Evolutionary conservation across 2,113 vertebrate species (phyloP), one percentile per base, ranked within the genome.

Genomic region (Passerina amoena): DNA sequence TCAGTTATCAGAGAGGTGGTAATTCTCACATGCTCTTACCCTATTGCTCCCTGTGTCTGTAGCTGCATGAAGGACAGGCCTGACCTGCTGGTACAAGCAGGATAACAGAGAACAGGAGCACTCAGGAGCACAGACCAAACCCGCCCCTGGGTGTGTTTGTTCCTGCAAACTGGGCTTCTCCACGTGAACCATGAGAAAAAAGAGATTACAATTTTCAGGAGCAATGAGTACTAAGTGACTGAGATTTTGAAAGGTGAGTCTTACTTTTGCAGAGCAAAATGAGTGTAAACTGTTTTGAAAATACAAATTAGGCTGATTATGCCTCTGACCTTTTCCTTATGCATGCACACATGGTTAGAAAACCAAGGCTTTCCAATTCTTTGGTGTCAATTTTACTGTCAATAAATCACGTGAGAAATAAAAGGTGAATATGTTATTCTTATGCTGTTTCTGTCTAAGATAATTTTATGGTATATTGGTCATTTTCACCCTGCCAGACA

Each of bases 141-240:
- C 21, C 4, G 0, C 6, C 48, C 63, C 6, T 3, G 8, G 35
- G 15, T 18, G 3, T 30, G 11, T 6, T 70, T 0, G 0, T 37
- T 22, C 18, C 24, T 61, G 14, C 31, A 69, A 40, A 31, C 20
- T 20, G 44, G 42, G 23, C 60, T 63, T 63, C 44, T 70, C 30
- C n/a, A 21, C 11, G 4, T 4, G 10, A 59, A 27, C 16, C 16
- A 10, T 1, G 3, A 70, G 28, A 19, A 25, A 82, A 85, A 60
- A 63, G 25, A 56, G 5, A 53, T n/a, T 2, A 48, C n/a, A 40
- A 37, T 19, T 64, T 3, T 12, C 28, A 75, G 28, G 25, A 92
- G 10, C 7, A 30, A 18, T 27, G 19, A 70, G 9, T 48, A 38
- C 33, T 45, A 60, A 50, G 70, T 28, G 11, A 21, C 3, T 45